These are phyloP conservation scores for Hetaerina americana DNA, from an alignment of 1,140 invertebrate species.

Conservation along the genomic window DNA sequence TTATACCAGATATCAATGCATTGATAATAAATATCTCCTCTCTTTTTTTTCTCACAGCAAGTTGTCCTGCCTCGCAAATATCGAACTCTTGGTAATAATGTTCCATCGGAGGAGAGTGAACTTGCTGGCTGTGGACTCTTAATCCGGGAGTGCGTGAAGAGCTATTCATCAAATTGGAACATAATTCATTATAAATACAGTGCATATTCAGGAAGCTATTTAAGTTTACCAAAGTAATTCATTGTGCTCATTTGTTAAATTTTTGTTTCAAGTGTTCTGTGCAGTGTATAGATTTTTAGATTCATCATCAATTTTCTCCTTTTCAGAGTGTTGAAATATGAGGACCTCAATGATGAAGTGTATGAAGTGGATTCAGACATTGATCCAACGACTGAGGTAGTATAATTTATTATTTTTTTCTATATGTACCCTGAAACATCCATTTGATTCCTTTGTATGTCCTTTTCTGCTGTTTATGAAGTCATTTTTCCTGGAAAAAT, in stretches of 20 bases:
- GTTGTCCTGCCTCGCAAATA: constrained; percentile 60
- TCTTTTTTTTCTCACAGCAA: constrained; percentile 43
- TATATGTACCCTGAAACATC: not conserved
- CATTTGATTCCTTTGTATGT: too few species aligned
- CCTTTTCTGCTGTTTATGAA: not conserved
- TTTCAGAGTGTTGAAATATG: constrained; percentile 41
- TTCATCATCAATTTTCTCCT: constrained; percentile 22
- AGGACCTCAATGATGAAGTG: constrained; percentile 62
- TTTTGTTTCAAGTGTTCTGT: not conserved
- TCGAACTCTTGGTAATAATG: constrained; percentile 45
- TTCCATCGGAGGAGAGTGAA: constrained; percentile 26
- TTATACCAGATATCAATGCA: too few species aligned
- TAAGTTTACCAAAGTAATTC: constrained; percentile 71
- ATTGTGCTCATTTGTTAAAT: constrained; percentile 11
- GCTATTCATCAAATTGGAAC: constrained; percentile 76
- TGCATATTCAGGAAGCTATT: constrained; percentile 67
- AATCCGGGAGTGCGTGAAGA: constrained; percentile 73
- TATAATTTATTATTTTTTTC: constrained; percentile 23
- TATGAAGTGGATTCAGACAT: constrained; percentile 78
- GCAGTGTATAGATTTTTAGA: constrained; percentile 16
- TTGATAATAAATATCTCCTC: too few species aligned
- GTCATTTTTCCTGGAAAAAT: too few species aligned
- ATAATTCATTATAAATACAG: constrained; percentile 79
- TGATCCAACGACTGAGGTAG: constrained; percentile 66
- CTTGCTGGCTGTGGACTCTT: constrained; percentile 48